Percentiles rank a stretch among this genome's conserved stretches.
Evolutionary conservation across 2,888 invertebrate species (phyloP).

Genomic region (Leuctra nigra): DNA sequence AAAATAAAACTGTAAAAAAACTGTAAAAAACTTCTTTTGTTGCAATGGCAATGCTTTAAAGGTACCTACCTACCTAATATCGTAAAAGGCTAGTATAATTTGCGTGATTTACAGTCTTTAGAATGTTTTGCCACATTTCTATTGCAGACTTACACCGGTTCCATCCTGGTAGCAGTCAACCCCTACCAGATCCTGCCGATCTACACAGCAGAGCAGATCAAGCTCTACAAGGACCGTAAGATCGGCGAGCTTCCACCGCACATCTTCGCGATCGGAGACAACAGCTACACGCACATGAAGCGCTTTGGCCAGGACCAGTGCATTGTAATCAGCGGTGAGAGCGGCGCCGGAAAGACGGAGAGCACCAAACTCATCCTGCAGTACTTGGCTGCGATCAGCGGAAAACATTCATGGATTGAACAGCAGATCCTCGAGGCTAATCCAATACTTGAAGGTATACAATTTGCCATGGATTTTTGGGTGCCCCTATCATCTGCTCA

Average conservation of each 20-base stretch:
- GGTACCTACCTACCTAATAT: too few relatives aligned
- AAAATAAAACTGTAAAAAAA: too few relatives aligned
- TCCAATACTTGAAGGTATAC: constrained; percentile 71
- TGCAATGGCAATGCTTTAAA: too few relatives aligned
- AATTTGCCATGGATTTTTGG: too few relatives aligned
- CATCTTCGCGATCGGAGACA: constrained; percentile 99
- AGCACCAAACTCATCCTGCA: constrained; percentile 97
- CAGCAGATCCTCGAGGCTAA: constrained; percentile 97
- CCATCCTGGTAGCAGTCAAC: constrained; percentile 98
- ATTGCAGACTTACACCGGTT: constrained; percentile 96
- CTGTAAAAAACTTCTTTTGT: too few relatives aligned
- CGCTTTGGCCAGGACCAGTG: constrained; percentile 94
- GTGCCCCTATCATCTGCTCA: too few relatives aligned
- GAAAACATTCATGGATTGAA: constrained; percentile 99
- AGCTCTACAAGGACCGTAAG: constrained; percentile 92
- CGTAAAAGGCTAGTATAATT: too few relatives aligned
- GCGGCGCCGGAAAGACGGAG: constrained; percentile 98
- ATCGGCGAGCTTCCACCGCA: constrained; percentile 98
- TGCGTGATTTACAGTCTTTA: too few relatives aligned
- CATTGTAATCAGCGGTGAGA: constrained; percentile 98
- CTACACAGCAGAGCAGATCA: constrained; percentile 98
- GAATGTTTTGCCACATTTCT: constrained; percentile 19
- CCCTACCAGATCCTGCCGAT: constrained; percentile 98
- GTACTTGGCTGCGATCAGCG: constrained; percentile 96
- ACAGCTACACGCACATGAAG: constrained; percentile 96